Base-by-base conservation (phyloP, 2,888 invertebrate species). In the Eugnorisma glareosa region DNA sequence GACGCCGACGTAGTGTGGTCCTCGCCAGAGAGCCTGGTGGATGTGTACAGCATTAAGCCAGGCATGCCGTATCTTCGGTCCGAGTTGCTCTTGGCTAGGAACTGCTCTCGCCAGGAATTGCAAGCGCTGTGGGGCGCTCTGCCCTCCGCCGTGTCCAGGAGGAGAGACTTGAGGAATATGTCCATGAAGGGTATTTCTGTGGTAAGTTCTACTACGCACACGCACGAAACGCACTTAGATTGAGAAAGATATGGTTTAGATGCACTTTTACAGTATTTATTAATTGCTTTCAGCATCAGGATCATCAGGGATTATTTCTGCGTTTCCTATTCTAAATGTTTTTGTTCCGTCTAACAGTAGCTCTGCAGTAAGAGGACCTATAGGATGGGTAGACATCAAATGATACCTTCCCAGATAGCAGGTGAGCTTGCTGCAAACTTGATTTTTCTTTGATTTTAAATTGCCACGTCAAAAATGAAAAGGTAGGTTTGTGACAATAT, bases 1-100 rank as follows among this genome's bases (percentile, higher is more conserved):
- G 95, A 96, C 69, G 92, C 93, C 0, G 96, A 96, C 77, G 94
- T 95, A 43, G 91, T 91, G 18, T 93, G 93, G 91, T 88, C 90
- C 0, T 82, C 93, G 0, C n/a, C 79, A 0, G 92, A 93, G 57
- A 75, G 35, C 5, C 79, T 94, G 59, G 81, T 92, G 15, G 95
- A 96, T 76, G 87, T 95, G 72, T 96, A 96, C 83, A 89, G 91
- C 66, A 89, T 93, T 10, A 93, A 92, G 72, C 67, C 67, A 2
- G 88, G 85, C 64, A 86, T 86, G 75, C 91, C 93, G 1, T 75
- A 93, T 3, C 57, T 91, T 13, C 69, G 90, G 7, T 90, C 90
- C 0, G 67, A 82, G 8, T 79, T 95, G 37, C 89, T 86, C 3
- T n/a, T 91, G n/a, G 73, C 79, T 18, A 77, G 84, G 28, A 88